These are phyloP conservation scores for Hipparchia sbordonii DNA, from an alignment of 2,888 invertebrate genomes.

Conservation along the genomic window DNA sequence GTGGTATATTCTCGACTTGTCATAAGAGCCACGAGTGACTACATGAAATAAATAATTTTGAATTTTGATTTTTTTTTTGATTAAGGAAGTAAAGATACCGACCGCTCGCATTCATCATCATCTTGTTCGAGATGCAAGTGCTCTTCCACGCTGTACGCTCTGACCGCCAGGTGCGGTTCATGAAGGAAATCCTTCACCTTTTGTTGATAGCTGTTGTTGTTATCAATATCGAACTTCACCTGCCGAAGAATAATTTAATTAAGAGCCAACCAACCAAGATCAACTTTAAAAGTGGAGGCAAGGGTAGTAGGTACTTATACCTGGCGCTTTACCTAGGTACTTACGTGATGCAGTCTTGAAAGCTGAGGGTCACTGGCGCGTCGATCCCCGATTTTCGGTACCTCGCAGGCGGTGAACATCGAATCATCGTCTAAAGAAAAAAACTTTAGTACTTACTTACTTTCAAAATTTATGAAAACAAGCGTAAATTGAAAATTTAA, in stretches of 20 bases:
- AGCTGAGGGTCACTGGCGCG: slow-evolving; percentile 61
- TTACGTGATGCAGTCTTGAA: slow-evolving; percentile 52
- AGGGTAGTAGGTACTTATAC: neutral
- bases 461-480: slow-evolving; percentile 11
- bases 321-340: neutral
- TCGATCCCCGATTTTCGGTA: slow-evolving; percentile 50
- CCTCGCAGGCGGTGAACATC: slow-evolving; percentile 69
- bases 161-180: slow-evolving; percentile 41
- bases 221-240: slow-evolving; percentile 65
- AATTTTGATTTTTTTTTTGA: too few relatives aligned
- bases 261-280: too few relatives aligned
- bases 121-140: slow-evolving; percentile 52
- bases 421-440: slow-evolving; percentile 68
- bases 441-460: neutral
- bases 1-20: too few relatives aligned
- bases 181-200: slow-evolving; percentile 26
- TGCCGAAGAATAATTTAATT: slow-evolving; percentile 38
- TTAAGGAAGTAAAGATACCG: neutral
- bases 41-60: too few relatives aligned
- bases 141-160: slow-evolving; percentile 56
- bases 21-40: too few relatives aligned
- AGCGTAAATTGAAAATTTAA: neutral
- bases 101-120: slow-evolving; percentile 49
- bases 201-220: slow-evolving; percentile 55
- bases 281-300: too few relatives aligned